A percentile compares a stretch with the other conserved stretches of the same genome.
Evolutionary conservation across 2,797 vertebrate genomes (phyloP).

Genomic region (Enteromius thamalakanensis): DNA sequence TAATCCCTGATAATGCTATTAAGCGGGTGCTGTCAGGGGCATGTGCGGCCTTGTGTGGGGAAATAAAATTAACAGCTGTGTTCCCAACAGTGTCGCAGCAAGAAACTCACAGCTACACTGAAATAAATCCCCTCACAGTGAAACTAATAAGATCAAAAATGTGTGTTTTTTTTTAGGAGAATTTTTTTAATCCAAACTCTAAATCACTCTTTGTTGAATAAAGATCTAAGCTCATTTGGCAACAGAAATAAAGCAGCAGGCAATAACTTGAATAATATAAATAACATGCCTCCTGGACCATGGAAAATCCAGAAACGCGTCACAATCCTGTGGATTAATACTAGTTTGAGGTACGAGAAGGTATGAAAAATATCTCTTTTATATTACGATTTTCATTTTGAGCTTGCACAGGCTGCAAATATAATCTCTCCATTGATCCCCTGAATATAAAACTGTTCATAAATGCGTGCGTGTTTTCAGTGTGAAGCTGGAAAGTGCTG

Average conservation of each 20-base stretch:
- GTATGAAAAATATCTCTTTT: conserved; percentile 65
- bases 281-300: conserved; percentile 38
- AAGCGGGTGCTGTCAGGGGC: conserved; percentile 46
- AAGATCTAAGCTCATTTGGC: conserved; percentile 40
- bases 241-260: conserved; percentile 29
- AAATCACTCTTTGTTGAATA: conserved; percentile 44
- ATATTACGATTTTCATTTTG: conserved; percentile 60
- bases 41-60: conserved; percentile 4
- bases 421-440: conserved; percentile 11
- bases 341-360: conserved; percentile 55
- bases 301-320: conserved; percentile 58
- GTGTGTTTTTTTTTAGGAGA: neutral
- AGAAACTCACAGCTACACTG: conserved; percentile 10
- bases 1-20: conserved; percentile 74
- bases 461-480: neutral
- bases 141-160: conserved; percentile 42
- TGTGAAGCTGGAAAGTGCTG: neutral
- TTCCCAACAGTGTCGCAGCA: conserved; percentile 22
- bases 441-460: neutral
- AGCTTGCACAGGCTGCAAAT: conserved; percentile 64
- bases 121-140: conserved; percentile 40
- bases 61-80: conserved; percentile 56
- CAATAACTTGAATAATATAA: conserved; percentile 42
- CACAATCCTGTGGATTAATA: conserved; percentile 63
- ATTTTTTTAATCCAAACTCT: conserved; percentile 13